These are phyloP conservation scores for Ceratina australensis DNA, from an alignment of 1,140 invertebrate genomes.

Conservation along the genomic window DNA sequence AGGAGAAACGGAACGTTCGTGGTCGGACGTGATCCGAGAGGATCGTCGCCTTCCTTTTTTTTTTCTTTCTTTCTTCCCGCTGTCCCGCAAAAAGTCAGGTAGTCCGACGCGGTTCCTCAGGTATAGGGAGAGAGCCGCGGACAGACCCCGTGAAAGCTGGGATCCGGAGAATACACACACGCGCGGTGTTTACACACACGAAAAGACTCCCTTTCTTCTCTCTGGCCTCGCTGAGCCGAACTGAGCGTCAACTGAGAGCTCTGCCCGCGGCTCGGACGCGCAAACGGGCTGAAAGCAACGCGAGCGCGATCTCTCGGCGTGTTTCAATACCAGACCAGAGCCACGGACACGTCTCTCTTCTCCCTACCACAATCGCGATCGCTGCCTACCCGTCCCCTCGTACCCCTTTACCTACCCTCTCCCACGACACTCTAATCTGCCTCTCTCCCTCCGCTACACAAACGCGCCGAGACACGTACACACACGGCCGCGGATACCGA, in stretches of 20 bases:
- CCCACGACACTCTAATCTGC: slow-evolving; percentile 50
- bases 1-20: slow-evolving; percentile 34
- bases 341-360: slow-evolving; percentile 55
- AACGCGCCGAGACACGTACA: background rate
- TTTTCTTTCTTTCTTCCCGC: background rate
- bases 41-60: background rate
- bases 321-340: slow-evolving; percentile 65
- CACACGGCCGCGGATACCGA: slow-evolving; percentile 1
- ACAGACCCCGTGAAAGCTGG: background rate
- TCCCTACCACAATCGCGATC: slow-evolving; percentile 50
- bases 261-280: slow-evolving; percentile 71
- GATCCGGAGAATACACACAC: slow-evolving; percentile 58
- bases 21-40: slow-evolving; percentile 23
- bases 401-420: slow-evolving; percentile 36
- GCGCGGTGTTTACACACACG: slow-evolving; percentile 66
- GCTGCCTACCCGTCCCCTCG: slow-evolving; percentile 45
- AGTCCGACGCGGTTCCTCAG: slow-evolving; percentile 23
- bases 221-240: slow-evolving; percentile 78
- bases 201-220: slow-evolving; percentile 74
- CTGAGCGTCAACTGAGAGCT: slow-evolving; percentile 79
- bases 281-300: slow-evolving; percentile 68
- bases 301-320: slow-evolving; percentile 76
- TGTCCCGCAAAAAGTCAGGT: slow-evolving; percentile 45
- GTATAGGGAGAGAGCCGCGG: slow-evolving; percentile 10
- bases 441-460: slow-evolving; percentile 37